Evolutionary conservation across 2,888 invertebrate species (phyloP).

Genomic region (Drosophila monieri): DNA sequence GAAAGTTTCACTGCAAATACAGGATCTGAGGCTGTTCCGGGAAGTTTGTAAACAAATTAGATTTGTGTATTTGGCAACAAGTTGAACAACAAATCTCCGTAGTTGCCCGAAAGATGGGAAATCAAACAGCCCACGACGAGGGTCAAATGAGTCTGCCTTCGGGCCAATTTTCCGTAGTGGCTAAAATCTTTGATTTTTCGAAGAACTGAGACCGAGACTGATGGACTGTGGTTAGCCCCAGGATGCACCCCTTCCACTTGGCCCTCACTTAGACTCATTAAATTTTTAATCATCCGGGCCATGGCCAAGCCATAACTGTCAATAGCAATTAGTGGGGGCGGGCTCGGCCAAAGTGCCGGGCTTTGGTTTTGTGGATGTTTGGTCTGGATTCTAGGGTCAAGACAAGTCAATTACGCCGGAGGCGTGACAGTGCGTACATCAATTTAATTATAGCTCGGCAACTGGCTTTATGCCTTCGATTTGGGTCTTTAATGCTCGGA

Average conservation of each 20-base stretch:
- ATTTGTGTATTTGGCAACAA: slow-evolving; percentile 67
- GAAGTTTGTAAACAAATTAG: slow-evolving; percentile 71
- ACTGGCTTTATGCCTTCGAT: slow-evolving; percentile 20
- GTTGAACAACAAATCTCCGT: slow-evolving; percentile 32
- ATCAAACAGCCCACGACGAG: slow-evolving; percentile 13
- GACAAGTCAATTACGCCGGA: slow-evolving; percentile 51
- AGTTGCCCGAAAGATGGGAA: slow-evolving; percentile 5
- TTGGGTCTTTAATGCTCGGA: neutral
- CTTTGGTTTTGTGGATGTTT: slow-evolving; percentile 15
- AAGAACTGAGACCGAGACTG: slow-evolving; percentile 10
- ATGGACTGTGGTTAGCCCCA: slow-evolving; percentile 26
- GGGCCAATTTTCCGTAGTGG: slow-evolving; percentile 23
- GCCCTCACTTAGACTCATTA: slow-evolving; percentile 35
- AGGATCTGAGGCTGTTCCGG: slow-evolving; percentile 19
- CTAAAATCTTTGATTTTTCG: slow-evolving; percentile 45
- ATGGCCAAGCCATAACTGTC: slow-evolving; percentile 52
- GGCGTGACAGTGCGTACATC: slow-evolving; percentile 46
- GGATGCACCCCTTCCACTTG: slow-evolving; percentile 8
- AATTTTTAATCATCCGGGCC: slow-evolving; percentile 66
- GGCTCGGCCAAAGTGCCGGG: slow-evolving; percentile 4
- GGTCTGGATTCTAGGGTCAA: slow-evolving; percentile 44
- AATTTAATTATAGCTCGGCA: slow-evolving; percentile 59
- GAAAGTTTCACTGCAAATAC: neutral
- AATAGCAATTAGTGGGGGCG: slow-evolving; percentile 63
- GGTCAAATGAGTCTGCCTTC: slow-evolving; percentile 19